Evolutionary conservation across 1,140 invertebrate genomes (phyloP).

Genomic region (Littorina saxatilis): DNA sequence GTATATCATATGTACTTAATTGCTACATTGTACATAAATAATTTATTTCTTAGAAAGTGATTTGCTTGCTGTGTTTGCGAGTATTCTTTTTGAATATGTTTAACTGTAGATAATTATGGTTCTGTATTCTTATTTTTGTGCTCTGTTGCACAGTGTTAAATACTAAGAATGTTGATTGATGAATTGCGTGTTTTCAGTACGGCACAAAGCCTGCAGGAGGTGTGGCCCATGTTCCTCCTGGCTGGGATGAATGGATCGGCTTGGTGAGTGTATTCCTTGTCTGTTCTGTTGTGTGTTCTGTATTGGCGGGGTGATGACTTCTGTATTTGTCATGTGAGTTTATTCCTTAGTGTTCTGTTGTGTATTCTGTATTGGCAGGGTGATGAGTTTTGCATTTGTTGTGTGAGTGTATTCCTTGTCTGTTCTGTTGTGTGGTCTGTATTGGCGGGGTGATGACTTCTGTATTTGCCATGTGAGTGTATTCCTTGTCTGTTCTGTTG

Average conservation of each 20-base stretch:
- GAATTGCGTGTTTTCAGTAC: conserved; percentile 57
- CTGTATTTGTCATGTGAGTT: too few species aligned
- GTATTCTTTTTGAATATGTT: too few species aligned
- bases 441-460: not conserved
- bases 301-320: too few species aligned
- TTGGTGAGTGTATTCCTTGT: conserved; percentile 54
- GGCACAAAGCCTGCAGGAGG: conserved; percentile 73
- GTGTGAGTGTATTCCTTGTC: conserved; percentile 53
- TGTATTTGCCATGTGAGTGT: conserved; percentile 67
- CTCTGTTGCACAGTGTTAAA: too few species aligned
- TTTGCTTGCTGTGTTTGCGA: too few species aligned
- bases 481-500: not conserved
- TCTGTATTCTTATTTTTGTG: too few species aligned
- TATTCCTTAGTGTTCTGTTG: too few species aligned
- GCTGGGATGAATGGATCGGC: conserved; percentile 81
- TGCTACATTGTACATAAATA: too few species aligned
- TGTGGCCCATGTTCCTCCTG: conserved; percentile 83
- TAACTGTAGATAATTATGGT: too few species aligned
- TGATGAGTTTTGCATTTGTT: conserved; percentile 80
- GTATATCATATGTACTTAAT: too few species aligned
- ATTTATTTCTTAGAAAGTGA: too few species aligned
- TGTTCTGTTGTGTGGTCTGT: not conserved
- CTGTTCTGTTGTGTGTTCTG: not conserved
- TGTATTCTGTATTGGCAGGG: conserved; percentile 76
- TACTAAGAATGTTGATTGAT: too few species aligned